phyloP scores from a whole-genome alignment of 2,797 vertebrate genomes.

The Amblyraja radiata region DNA sequence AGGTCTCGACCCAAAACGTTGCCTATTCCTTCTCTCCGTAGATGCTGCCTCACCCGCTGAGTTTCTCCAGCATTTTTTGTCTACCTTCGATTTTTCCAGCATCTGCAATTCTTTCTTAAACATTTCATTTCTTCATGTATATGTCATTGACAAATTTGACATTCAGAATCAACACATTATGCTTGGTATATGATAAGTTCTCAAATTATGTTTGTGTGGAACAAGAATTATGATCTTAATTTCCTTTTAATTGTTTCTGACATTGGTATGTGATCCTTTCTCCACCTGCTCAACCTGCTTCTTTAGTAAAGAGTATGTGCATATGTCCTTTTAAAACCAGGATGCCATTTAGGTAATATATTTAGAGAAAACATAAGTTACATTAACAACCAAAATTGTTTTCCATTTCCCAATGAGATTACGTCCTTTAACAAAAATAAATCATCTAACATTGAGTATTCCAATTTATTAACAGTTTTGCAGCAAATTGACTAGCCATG shows the following conservation, averaged over 20 bases:
- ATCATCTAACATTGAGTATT: not conserved
- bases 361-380: not conserved
- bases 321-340: not conserved
- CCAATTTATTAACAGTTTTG: not conserved
- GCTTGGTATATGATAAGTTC: not conserved
- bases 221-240: not conserved
- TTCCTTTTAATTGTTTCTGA: not conserved
- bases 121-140: not conserved
- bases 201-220: not conserved
- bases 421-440: too few relatives aligned
- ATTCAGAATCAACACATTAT: not conserved
- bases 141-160: not conserved
- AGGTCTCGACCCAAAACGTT: too few relatives aligned
- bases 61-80: too few relatives aligned
- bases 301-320: not conserved
- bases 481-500: not conserved
- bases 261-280: not conserved
- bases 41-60: too few relatives aligned
- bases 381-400: not conserved
- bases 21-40: too few relatives aligned
- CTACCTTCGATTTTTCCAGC: too few relatives aligned
- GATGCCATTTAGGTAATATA: not conserved
- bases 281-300: not conserved
- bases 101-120: too few relatives aligned
- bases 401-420: not conserved